Evolutionary conservation across 2,113 vertebrate species (phyloP), one percentile per base, ranked within the genome.

Genomic region (Pogonocichla stellata): DNA sequence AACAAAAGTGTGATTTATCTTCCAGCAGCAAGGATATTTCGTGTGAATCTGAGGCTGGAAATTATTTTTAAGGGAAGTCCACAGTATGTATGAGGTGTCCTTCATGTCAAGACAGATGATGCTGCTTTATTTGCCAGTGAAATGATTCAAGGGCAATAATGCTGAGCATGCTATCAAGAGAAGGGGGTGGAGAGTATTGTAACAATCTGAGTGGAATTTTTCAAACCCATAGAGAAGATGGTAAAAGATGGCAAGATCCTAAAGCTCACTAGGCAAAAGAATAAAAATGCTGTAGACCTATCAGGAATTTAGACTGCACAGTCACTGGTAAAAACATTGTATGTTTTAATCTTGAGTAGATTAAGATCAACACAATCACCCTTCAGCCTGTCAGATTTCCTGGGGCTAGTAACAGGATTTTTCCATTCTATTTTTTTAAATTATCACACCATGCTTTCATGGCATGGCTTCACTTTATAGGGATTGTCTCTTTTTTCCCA

Each of bases 1-100:
- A 90, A 90, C 14, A 88, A 56, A 95, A 82, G 7, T 48, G 43
- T 67, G 40, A 92, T 95, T 88, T 93, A 80, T 85, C 66, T 75
- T 82, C 54, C 36, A 88, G 58, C 11, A 72, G 50, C 24, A 88
- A 88, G 36, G 36, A 83, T 86, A 86, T 53, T 85, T 75, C 0
- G 0, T 73, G 36, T 54, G 80, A 92, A 42, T 83, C n/a, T 72
- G 28, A 90, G 36, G 9, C 17, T 86, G 31, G 29, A 69, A 88
- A 86, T 57, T 67, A 82, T 72, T 94, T 95, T 79, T 88, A 78
- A 62, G 43, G 8, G 19, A 92, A 90, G 16, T 42, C 29, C 61
- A 64, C 24, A 64, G 36, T 43, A 51, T 19, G 26, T 47, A 62
- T 2, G 5, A 58, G 8, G 5, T 79, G n/a, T 85, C 57, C 65